Evolutionary conservation across 2,113 vertebrate genomes (phyloP), one percentile per base, ranked within the genome.

Genomic region (Rallus limicola): DNA sequence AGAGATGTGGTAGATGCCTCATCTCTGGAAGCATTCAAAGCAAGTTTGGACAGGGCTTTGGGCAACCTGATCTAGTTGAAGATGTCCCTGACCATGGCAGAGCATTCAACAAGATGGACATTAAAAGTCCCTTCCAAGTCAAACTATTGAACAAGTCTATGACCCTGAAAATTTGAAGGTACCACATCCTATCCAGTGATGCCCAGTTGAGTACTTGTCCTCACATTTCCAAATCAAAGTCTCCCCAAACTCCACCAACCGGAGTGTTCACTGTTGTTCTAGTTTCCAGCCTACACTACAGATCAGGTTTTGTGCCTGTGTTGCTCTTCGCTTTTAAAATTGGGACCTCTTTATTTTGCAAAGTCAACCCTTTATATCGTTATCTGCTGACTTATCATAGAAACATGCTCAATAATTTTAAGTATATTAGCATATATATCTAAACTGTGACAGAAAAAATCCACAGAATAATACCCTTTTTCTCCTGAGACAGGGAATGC

Each of bases 31-130:
- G 5, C 16, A 29, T 46, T n/a, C 28, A 38, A 19, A 18, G 38
- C 8, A 28, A 46, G 38, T 17, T 4, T 29, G 28, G 56, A n/a
- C 0, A 0, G 6, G 23, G 23, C 36, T 44, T 5, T 67, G 16
- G 59, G 21, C 17, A 86, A 40, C 10, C 13, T 1, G 0, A 64
- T 42, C 36, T 36, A 42, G 53, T 53, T 42, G 11, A 71, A 46
- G 18, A 36, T 31, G 12, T 36, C 53, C 25, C 16, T 50, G 42
- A 11, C 53, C 3, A 21, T 4, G 31, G 26, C n/a, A n/a, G 12
- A 18, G 17, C 3, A 11, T 16, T 59, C 40, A 19, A 86, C 13
- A 23, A 77, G 62, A 34, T 28, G n/a, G 25, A 24, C 15, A 76
- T 59, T 29, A 68, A 36, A 68, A 15, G 24, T 59, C 19, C 24